phyloP scores from a whole-genome alignment of 1,140 invertebrate genomes.

The Coptotermes formosanus region DNA sequence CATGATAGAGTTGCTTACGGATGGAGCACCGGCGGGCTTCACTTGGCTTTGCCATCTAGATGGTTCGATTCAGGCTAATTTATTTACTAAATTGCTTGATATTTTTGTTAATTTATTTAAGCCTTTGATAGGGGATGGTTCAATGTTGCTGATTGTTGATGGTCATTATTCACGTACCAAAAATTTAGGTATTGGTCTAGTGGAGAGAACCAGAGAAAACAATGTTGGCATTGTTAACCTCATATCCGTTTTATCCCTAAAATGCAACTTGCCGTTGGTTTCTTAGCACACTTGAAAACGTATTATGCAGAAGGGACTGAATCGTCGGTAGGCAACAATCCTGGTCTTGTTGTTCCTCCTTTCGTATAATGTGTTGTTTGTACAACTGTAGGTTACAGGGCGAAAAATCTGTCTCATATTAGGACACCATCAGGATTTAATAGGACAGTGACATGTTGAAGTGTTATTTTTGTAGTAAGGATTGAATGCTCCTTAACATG shows the following conservation, averaged over 20 bases:
- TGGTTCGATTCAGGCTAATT: slow-evolving; percentile 42
- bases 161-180: slow-evolving; percentile 45
- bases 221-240: slow-evolving; percentile 38
- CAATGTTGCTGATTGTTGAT: slow-evolving; percentile 44
- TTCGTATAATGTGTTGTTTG: neutral
- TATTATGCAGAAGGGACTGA: slow-evolving; percentile 42
- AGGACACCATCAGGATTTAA: too few relatives aligned
- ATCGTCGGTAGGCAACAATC: slow-evolving; percentile 17
- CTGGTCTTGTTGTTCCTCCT: neutral
- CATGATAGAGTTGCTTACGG: slow-evolving; percentile 35
- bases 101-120: slow-evolving; percentile 41
- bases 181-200: slow-evolving; percentile 45
- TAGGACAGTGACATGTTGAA: too few relatives aligned
- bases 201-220: slow-evolving; percentile 39
- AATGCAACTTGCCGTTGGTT: slow-evolving; percentile 47
- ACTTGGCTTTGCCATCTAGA: slow-evolving; percentile 39
- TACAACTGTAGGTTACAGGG: neutral
- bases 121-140: slow-evolving; percentile 36
- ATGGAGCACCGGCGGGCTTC: slow-evolving; percentile 38
- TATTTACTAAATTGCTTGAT: slow-evolving; percentile 45
- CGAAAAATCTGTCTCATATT: too few relatives aligned
- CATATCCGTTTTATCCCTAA: slow-evolving; percentile 44
- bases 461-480: too few relatives aligned
- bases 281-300: slow-evolving; percentile 45
- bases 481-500: too few relatives aligned